phyloP scores from a whole-genome alignment of 1,140 invertebrate species.

The Drosophila serrata region DNA sequence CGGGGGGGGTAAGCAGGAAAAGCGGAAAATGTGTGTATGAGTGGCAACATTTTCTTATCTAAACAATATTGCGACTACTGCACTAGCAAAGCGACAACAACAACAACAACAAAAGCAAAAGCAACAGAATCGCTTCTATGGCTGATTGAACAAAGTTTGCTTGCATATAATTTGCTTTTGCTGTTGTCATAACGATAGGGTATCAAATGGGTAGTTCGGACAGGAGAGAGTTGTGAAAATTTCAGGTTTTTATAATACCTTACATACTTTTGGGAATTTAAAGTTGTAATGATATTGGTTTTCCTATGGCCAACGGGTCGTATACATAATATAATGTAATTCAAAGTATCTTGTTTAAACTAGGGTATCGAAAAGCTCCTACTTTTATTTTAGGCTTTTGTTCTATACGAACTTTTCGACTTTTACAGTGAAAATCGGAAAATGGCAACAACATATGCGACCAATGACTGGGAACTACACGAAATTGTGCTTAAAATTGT shows the following conservation, averaged over 20 bases:
- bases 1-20: slow-evolving; percentile 30
- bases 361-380: slow-evolving; percentile 5
- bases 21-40: slow-evolving; percentile 42
- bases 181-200: slow-evolving; percentile 40
- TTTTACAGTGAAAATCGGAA: slow-evolving; percentile 31
- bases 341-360: neutral
- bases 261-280: too few relatives aligned
- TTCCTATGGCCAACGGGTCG: neutral
- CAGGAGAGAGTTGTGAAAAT: neutral
- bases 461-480: slow-evolving; percentile 24
- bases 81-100: slow-evolving; percentile 48
- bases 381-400: too few relatives aligned
- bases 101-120: slow-evolving; percentile 29
- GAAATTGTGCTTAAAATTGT: slow-evolving; percentile 18
- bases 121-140: slow-evolving; percentile 57
- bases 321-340: neutral
- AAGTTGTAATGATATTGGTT: neutral
- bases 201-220: slow-evolving; percentile 10
- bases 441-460: slow-evolving; percentile 34
- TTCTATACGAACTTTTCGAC: slow-evolving; percentile 7
- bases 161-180: slow-evolving; percentile 46
- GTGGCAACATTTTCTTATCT: slow-evolving; percentile 77
- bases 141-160: slow-evolving; percentile 81
- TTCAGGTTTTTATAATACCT: too few relatives aligned
- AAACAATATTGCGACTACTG: slow-evolving; percentile 72